Conservation (phyloP, 37 sponge, comb jelly and placozoan genomes). For the Mnemiopsis leidyi region DNA sequence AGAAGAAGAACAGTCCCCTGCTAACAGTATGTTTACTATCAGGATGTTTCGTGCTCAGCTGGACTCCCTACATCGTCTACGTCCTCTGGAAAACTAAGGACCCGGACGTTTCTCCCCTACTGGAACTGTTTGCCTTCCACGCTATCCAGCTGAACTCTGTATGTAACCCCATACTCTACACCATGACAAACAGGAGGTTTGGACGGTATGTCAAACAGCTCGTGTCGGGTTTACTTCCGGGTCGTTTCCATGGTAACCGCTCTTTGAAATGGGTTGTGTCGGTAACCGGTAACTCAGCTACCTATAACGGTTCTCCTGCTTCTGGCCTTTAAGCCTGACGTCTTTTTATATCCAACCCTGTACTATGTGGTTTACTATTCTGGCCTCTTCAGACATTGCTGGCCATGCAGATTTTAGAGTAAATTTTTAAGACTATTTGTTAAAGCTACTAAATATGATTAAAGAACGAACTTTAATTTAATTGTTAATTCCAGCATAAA, state of each 20-base stretch:
- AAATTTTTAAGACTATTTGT: too few relatives aligned
- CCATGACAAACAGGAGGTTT: constrained; percentile 9
- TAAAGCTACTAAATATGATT: too few relatives aligned
- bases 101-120: not conserved
- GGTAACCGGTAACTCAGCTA: not conserved
- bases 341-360: too few relatives aligned
- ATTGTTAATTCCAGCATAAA: too few relatives aligned
- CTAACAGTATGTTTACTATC: not conserved
- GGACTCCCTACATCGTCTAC: not conserved
- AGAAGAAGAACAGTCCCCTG: not conserved
- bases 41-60: not conserved
- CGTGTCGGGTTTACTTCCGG: not conserved
- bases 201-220: not conserved
- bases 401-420: too few relatives aligned
- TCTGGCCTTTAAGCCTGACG: too few relatives aligned
- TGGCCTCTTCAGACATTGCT: too few relatives aligned
- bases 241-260: not conserved
- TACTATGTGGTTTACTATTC: too few relatives aligned
- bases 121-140: not conserved
- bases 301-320: not conserved
- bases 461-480: too few relatives aligned
- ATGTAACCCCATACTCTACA: constrained; percentile 45
- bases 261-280: not conserved
- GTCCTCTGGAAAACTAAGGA: not conserved
- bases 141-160: constrained; percentile 13